These are phyloP conservation scores for Pseudotriccus pelzelni DNA, from an alignment of 2,797 vertebrate genomes.

Conservation along the genomic window DNA sequence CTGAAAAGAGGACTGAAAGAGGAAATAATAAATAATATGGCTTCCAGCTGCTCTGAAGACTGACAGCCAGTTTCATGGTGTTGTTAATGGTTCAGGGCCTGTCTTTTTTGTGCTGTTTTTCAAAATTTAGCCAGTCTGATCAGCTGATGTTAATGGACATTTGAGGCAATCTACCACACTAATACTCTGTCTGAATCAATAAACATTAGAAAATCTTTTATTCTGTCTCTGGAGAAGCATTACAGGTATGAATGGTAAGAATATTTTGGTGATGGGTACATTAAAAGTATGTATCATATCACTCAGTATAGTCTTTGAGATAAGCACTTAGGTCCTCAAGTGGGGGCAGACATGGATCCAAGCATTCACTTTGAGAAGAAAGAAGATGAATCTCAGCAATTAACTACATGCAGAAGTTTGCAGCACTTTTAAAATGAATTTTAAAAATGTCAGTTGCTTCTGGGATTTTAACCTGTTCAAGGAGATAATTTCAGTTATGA, in stretches of 20 bases:
- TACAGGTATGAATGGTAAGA: not conserved
- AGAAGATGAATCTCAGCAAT: not conserved
- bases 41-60: not conserved
- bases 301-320: not conserved
- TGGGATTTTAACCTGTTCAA: constrained; percentile 37
- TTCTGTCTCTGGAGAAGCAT: not conserved
- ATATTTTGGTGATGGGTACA: not conserved
- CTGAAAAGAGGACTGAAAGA: not conserved
- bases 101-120: not conserved
- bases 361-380: not conserved
- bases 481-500: constrained; percentile 23
- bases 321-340: not conserved
- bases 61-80: not conserved
- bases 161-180: not conserved
- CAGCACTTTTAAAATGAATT: not conserved
- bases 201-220: not conserved
- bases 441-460: constrained; percentile 41
- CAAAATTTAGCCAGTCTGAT: not conserved
- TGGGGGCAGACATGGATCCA: not conserved
- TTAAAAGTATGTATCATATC: not conserved
- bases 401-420: not conserved
- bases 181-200: not conserved
- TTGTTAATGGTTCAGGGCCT: not conserved
- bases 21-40: not conserved
- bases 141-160: not conserved